Conservation (phyloP, 2,888 invertebrate species). For the Drosophila anomalata region DNA sequence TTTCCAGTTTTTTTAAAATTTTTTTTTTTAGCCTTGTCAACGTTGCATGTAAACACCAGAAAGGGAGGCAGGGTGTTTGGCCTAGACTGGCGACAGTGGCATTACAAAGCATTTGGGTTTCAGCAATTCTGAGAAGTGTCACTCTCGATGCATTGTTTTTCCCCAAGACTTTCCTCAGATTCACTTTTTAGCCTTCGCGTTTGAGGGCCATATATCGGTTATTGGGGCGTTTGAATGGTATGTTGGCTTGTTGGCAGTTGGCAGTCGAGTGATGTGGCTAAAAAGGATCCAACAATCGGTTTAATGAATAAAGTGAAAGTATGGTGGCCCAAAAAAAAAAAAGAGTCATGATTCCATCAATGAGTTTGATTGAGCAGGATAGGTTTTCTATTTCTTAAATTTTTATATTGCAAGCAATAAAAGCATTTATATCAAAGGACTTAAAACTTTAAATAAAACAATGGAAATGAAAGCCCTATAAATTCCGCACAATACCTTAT, state of each 20-base stretch:
- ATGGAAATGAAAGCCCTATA: background rate
- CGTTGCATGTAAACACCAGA: constrained; percentile 70
- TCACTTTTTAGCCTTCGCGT: constrained; percentile 26
- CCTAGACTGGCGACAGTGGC: constrained; percentile 65
- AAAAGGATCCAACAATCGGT: constrained; percentile 30
- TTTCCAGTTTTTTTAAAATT: constrained; percentile 46
- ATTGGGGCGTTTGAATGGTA: constrained; percentile 24
- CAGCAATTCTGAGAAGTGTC: constrained; percentile 64
- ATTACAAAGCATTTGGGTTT: constrained; percentile 63
- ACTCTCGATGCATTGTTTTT: constrained; percentile 25
- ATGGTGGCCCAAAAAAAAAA: background rate
- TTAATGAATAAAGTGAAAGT: constrained; percentile 23
- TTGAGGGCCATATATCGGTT: constrained; percentile 41
- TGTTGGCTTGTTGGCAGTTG: constrained; percentile 33
- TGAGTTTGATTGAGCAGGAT: background rate
- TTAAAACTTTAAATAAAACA: constrained; percentile 3
- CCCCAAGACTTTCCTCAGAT: constrained; percentile 1
- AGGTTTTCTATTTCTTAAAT: background rate
- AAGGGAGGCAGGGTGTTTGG: constrained; percentile 28
- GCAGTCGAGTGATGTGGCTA: constrained; percentile 26
- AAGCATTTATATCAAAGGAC: background rate
- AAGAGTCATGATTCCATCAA: constrained; percentile 1
- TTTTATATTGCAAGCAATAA: background rate
- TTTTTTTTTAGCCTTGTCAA: constrained; percentile 39
- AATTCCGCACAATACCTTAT: constrained; percentile 6